Evolutionary conservation across 2,797 vertebrate genomes (phyloP), one percentile per base, ranked within the genome.

Genomic region (Chelon labrosus): DNA sequence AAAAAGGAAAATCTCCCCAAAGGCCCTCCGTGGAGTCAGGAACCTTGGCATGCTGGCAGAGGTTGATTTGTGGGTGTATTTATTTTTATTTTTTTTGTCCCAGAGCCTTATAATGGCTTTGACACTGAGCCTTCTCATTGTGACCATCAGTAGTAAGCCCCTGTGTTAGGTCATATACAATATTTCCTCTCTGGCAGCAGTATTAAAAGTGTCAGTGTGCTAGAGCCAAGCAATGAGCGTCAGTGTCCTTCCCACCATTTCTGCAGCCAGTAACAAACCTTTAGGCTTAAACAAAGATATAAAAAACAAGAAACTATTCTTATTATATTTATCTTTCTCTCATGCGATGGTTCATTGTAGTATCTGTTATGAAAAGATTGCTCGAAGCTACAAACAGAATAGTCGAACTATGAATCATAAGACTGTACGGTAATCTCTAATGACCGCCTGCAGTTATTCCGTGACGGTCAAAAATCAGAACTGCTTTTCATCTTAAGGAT

Each of bases 81-180:
- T 87, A 73, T 70, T 72, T 62, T 59, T 85, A 70, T 87, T 72
- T 65, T 72, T 20, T 20, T 20, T 20, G 16, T 31, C 68, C 75
- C 77, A 11, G 35, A 72, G 60, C 74, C 80, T 84, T 85, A 76
- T 88, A 90, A 92, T 89, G 85, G 74, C 70, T 88, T 88, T 90
- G 90, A 89, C 89, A 89, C 80, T 87, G 80, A 90, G 89, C 85
- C 85, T 73, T 73, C 83, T 86, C 88, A 83, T 88, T 86, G 87
- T 82, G 81, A 73, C 88, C 85, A 77, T 83, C 83, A 85, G 77
- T 74, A n/a, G 65, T 87, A 88, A 90, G 89, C 65, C 80, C 56
- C 71, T 1, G 38, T 91, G 86, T 91, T 89, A 71, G 86, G 87
- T 91, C 90, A 88, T 65, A 83, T 46, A 72, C 84, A 72, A 81